Evolutionary conservation across 2,888 invertebrate genomes (phyloP).

Genomic region (Strigamia crassipes): DNA sequence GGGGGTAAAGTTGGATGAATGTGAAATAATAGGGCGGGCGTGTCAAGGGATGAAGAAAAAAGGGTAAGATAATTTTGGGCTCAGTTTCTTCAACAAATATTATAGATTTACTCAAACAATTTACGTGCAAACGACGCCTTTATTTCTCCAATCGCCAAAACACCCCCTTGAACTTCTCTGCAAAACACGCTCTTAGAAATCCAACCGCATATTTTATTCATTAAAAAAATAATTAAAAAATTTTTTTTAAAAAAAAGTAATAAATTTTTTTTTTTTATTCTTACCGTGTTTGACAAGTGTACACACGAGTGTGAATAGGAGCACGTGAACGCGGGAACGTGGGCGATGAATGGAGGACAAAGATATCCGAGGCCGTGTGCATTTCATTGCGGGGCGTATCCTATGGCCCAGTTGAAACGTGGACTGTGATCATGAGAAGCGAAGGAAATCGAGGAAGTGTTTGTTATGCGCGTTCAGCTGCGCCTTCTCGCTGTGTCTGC

Average conservation of each 20-base stretch:
- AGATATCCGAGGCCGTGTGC: conserved; percentile 20
- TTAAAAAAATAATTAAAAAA: not conserved
- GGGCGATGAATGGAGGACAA: not conserved
- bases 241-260: not conserved
- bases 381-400: conserved; percentile 40
- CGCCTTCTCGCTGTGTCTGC: not conserved
- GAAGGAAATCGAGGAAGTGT: not conserved
- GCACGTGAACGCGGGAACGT: not conserved
- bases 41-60: conserved; percentile 20
- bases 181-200: not conserved
- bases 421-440: conserved; percentile 32
- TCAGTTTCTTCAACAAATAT: conserved; percentile 24
- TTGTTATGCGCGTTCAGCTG: conserved; percentile 11
- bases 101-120: conserved; percentile 3
- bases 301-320: conserved; percentile 11
- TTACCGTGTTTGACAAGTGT: conserved; percentile 17
- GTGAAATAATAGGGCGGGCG: conserved; percentile 29
- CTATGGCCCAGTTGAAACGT: conserved; percentile 32
- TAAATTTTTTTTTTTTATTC: not conserved
- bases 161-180: conserved; percentile 7
- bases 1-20: conserved; percentile 22
- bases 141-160: not conserved
- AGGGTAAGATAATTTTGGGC: not conserved
- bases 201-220: not conserved
- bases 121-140: not conserved